Evolutionary conservation across 2,797 vertebrate genomes (phyloP), one percentile per base, ranked within the genome.

Genomic region (Siniperca scherzeri): DNA sequence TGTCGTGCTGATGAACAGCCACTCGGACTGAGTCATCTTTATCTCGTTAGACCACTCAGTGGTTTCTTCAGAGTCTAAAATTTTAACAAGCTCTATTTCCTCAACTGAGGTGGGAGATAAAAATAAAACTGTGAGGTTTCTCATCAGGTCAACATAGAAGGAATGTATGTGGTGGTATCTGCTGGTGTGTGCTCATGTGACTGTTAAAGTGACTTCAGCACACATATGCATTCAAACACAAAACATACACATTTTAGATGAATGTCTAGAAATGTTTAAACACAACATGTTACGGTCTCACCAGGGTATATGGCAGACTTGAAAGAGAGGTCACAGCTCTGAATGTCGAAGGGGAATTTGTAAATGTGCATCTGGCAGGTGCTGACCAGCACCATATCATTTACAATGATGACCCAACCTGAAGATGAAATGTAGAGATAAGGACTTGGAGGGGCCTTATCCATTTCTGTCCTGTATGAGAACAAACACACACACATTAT

Each of bases 271-370:
- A 14, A 7, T 13, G 19, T n/a, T 52, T 2, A 22, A n/a, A 72
- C 5, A 12, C 5, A 12, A 17, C 5, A 8, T 12, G 7, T 7
- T 52, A 6, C 0, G 3, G 5, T 1, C 91, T 90, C 44, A 94
- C 94, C 56, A 0, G 72, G 11, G 77, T 94, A 73, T 2, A 88
- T 27, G 12, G 86, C 33, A 1, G 93, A 93, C 42, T 79, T 89
- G 77, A 94, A 87, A 0, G 93, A 78, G 53, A 95, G 60, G 66
- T 22, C 91, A 87, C 94, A 95, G 14, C 57, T 89, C 88, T 95
- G 94, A 0, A 50, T 71, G 77, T 95, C 94, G 0, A 95, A 93
- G 40, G 94, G 94, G 65, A 95, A 95, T 42, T 84, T 90, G 85
- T 89, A 80, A 55, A 94, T 60, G 0, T 86, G 74, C 91, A 95